A percentile compares a stretch with the other conserved stretches of the same genome.
Evolutionary conservation across 2,113 vertebrate species (phyloP).

Genomic region (Lycaon pictus): DNA sequence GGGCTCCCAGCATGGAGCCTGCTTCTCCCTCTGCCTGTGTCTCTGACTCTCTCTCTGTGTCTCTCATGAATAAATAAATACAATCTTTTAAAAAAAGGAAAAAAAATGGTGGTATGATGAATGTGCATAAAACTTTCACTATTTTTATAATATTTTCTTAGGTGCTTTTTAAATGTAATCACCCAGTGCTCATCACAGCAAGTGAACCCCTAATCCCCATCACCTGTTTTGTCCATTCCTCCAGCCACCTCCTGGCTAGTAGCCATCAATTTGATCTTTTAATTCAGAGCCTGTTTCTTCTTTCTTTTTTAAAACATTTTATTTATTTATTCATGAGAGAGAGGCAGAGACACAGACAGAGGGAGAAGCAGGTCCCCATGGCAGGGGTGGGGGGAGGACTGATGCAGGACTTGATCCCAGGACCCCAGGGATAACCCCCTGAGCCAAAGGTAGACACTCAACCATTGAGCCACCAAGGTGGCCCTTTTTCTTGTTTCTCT

Average conservation of each 20-base stretch:
- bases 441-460: too few relatives aligned
- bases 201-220: not conserved
- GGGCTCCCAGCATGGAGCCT: rapidly evolving
- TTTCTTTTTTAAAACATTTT: not conserved
- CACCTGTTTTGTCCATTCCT: not conserved
- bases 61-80: too few relatives aligned
- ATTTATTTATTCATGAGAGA: too few relatives aligned
- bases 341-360: too few relatives aligned
- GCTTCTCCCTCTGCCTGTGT: too few relatives aligned
- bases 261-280: not conserved
- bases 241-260: not conserved
- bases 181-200: not conserved
- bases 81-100: too few relatives aligned
- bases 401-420: too few relatives aligned
- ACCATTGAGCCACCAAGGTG: too few relatives aligned
- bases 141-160: not conserved
- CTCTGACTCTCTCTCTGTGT: too few relatives aligned
- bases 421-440: too few relatives aligned
- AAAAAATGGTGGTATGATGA: not conserved
- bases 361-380: too few relatives aligned
- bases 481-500: not conserved
- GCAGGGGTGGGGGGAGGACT: too few relatives aligned
- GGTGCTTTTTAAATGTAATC: not conserved
- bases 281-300: not conserved
- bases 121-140: not conserved